A percentile compares a stretch with the other conserved stretches of the same genome.
phyloP scores from a whole-genome alignment of 1,140 invertebrate genomes.

The Drosophila kikkawai region DNA sequence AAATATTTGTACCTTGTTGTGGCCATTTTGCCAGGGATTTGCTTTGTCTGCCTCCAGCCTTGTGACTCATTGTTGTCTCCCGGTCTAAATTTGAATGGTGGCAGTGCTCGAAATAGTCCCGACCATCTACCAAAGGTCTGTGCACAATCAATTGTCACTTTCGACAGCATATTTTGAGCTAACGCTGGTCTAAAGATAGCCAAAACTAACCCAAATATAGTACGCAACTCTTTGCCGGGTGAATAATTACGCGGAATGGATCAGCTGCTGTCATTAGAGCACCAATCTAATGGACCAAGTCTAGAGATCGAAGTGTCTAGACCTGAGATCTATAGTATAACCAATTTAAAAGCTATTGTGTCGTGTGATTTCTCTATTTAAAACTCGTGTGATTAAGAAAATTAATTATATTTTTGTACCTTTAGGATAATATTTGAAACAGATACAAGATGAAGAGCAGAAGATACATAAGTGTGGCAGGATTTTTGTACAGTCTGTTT shows the following conservation, averaged over 20 bases:
- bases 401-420: not conserved
- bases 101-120: constrained; percentile 52
- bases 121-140: constrained; percentile 51
- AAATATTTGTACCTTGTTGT: constrained; percentile 66
- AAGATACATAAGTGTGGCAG: too few species aligned
- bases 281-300: constrained; percentile 6
- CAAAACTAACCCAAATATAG: constrained; percentile 51
- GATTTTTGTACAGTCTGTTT: too few species aligned
- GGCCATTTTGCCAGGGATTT: constrained; percentile 61
- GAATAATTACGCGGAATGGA: constrained; percentile 32
- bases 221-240: constrained; percentile 37
- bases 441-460: not conserved
- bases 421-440: not conserved
- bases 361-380: not conserved
- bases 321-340: not conserved
- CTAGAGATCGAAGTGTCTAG: not conserved
- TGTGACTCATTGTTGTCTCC: constrained; percentile 58
- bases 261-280: constrained; percentile 7
- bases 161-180: constrained; percentile 77
- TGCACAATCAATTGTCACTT: constrained; percentile 75
- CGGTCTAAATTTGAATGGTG: constrained; percentile 66
- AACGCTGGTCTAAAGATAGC: constrained; percentile 55
- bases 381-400: not conserved
- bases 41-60: constrained; percentile 35
- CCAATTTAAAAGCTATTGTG: not conserved